Evolutionary conservation across 2,113 vertebrate species (phyloP).

Genomic region (Phyllopteryx taeniolatus): DNA sequence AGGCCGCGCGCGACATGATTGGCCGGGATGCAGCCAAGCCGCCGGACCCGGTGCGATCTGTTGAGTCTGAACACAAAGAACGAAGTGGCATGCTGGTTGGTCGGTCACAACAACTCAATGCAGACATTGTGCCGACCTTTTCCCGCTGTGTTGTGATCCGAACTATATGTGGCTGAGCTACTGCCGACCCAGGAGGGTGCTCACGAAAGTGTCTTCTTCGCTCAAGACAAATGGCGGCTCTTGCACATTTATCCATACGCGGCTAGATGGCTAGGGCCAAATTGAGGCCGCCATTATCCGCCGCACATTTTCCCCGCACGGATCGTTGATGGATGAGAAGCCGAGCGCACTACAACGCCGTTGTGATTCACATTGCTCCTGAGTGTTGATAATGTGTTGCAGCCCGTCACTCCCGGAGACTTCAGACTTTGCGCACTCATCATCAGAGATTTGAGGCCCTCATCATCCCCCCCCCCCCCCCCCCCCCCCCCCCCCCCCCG

Average conservation of each 20-base stretch:
- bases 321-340: not conserved
- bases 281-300: not conserved
- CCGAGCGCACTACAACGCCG: not conserved
- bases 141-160: not conserved
- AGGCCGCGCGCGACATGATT: not conserved
- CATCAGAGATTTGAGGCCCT: slow-evolving; percentile 46
- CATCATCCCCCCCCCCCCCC: slow-evolving; percentile 46
- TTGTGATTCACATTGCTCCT: not conserved
- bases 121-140: not conserved
- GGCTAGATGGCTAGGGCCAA: not conserved
- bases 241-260: not conserved
- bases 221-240: not conserved
- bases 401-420: slow-evolving; percentile 4
- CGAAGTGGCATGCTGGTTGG: not conserved
- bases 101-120: not conserved
- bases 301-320: not conserved
- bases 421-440: slow-evolving; percentile 26
- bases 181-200: not conserved
- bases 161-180: not conserved
- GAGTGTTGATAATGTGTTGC: slow-evolving; percentile 2
- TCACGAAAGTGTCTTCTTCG: not conserved
- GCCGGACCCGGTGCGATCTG: not conserved
- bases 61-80: not conserved
- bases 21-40: not conserved
- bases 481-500: slow-evolving; percentile 16